Conservation (phyloP, 1,140 invertebrate species). For the Aphis craccivora region DNA sequence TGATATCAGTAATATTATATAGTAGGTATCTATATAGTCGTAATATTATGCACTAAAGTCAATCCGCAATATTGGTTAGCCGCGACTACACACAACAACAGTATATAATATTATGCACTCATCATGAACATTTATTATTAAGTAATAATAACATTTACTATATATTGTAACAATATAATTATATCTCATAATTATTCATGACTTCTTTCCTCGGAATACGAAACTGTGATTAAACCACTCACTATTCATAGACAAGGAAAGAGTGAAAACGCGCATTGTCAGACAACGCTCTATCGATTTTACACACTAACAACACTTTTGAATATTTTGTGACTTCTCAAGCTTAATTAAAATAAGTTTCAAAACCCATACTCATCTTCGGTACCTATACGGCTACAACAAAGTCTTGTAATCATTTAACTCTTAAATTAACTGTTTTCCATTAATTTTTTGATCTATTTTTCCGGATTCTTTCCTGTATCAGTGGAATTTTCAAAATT, state of each 20-base stretch:
- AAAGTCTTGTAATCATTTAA: neutral
- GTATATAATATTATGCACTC: neutral
- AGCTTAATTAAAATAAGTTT: neutral
- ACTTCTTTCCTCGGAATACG: neutral
- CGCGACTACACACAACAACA: neutral
- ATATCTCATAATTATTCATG: neutral
- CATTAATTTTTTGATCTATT: neutral
- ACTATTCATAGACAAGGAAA: neutral
- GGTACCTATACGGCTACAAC: no score
- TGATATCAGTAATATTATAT: neutral
- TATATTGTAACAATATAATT: neutral
- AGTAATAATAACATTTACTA: neutral
- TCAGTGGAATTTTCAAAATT: neutral
- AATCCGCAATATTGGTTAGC: neutral
- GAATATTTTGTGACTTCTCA: neutral
- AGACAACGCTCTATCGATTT: neutral
- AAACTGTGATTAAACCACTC: neutral
- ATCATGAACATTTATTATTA: neutral
- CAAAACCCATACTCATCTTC: neutral
- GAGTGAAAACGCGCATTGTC: neutral
- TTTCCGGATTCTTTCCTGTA: neutral
- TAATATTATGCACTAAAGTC: neutral
- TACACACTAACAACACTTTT: neutral
- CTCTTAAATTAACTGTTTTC: neutral
- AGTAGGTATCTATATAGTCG: no score